These are phyloP conservation scores for Morpho deidamia DNA, from an alignment of 2,888 invertebrate species.

Conservation along the genomic window DNA sequence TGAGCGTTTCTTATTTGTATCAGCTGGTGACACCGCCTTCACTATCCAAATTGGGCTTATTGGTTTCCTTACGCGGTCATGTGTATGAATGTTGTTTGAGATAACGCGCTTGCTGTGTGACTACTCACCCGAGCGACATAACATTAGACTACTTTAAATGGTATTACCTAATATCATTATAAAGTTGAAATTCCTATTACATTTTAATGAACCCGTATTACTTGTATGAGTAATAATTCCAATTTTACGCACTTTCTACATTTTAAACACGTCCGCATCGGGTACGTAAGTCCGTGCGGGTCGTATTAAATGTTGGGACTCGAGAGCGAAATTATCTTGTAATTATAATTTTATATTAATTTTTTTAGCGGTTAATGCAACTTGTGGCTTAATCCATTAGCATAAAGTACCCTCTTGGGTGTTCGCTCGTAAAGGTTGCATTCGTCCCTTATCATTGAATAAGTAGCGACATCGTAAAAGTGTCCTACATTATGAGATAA, in stretches of 20 bases:
- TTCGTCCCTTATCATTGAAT: constrained; percentile 66
- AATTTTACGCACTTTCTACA: constrained; percentile 55
- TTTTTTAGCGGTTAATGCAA: constrained; percentile 57
- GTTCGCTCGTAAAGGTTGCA: constrained; percentile 47
- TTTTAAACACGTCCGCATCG: constrained; percentile 56
- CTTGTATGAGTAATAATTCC: constrained; percentile 34
- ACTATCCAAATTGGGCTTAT: constrained; percentile 58
- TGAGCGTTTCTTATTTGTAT: constrained; percentile 59
- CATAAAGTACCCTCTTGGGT: constrained; percentile 68
- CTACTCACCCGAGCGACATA: constrained; percentile 20
- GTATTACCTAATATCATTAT: constrained; percentile 69
- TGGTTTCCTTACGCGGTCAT: constrained; percentile 65
- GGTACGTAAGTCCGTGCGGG: constrained; percentile 38
- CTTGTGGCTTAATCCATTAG: constrained; percentile 61
- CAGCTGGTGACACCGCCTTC: constrained; percentile 50
- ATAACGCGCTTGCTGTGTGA: constrained; percentile 32
- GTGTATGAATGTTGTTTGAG: constrained; percentile 51
- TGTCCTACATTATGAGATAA: constrained; percentile 78
- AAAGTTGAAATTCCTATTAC: constrained; percentile 57
- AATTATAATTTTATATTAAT: constrained; percentile 73
- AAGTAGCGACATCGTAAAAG: constrained; percentile 76
- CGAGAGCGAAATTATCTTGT: constrained; percentile 72
- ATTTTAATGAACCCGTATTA: constrained; percentile 30
- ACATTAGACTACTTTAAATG: constrained; percentile 56
- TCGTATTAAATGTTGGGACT: constrained; percentile 65